Percentiles rank a stretch among this genome's conserved stretches.
These are phyloP conservation scores for Drosophila elegans DNA, from an alignment of 1,140 invertebrate genomes.

Conservation along the genomic window DNA sequence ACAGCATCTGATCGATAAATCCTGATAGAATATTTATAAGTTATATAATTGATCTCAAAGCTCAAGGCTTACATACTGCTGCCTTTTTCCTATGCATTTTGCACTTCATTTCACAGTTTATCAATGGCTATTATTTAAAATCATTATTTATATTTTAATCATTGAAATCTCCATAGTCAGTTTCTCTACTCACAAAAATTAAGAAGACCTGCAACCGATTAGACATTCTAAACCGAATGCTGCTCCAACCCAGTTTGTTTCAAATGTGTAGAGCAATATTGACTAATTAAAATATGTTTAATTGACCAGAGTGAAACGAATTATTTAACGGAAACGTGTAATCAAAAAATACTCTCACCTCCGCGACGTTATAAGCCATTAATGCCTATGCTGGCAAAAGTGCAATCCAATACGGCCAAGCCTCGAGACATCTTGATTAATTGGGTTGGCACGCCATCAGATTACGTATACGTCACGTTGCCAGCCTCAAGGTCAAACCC, in stretches of 20 bases:
- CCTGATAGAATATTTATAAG: constrained; percentile 11
- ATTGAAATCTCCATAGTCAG: not conserved
- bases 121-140: constrained; percentile 16
- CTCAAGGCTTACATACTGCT: constrained; percentile 45
- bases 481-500: constrained; percentile 50
- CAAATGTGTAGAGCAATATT: constrained; percentile 27
- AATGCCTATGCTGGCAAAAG: constrained; percentile 26
- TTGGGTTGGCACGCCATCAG: constrained; percentile 69
- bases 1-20: constrained; percentile 55
- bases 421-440: constrained; percentile 70
- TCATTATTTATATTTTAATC: too few species aligned
- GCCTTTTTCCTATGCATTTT: constrained; percentile 32
- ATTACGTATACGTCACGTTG: constrained; percentile 65
- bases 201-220: not conserved
- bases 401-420: constrained; percentile 32
- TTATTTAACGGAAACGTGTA: constrained; percentile 13
- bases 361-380: constrained; percentile 1
- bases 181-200: not conserved
- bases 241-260: not conserved
- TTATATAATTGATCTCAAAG: not conserved
- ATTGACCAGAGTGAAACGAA: constrained; percentile 32
- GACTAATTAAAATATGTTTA: constrained; percentile 51
- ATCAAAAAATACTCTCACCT: constrained; percentile 23
- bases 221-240: constrained; percentile 23
- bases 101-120: constrained; percentile 34